Evolutionary conservation across 2,113 vertebrate genomes (phyloP).

Genomic region (Orycteropus afer): DNA sequence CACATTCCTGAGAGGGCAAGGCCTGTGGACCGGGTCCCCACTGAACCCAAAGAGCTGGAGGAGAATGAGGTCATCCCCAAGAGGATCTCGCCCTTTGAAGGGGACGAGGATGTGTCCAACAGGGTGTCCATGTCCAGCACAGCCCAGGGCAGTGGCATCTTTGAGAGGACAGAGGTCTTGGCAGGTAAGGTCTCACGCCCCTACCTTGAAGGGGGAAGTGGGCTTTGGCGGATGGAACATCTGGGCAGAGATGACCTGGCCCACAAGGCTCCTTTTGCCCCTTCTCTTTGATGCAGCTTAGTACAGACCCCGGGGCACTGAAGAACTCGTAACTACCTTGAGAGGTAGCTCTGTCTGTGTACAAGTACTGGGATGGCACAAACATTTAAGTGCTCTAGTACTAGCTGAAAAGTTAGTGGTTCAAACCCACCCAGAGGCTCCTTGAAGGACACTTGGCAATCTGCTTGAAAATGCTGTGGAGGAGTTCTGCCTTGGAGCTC

Average conservation of each 20-base stretch:
- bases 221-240: background rate
- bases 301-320: background rate
- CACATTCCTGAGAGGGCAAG: constrained; percentile 85
- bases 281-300: background rate
- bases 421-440: background rate
- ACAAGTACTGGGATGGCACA: too few species aligned
- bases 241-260: too few species aligned
- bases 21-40: constrained; percentile 68
- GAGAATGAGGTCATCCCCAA: constrained; percentile 88
- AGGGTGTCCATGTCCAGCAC: constrained; percentile 94
- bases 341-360: background rate
- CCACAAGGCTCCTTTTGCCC: background rate
- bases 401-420: background rate
- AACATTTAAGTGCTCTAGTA: background rate
- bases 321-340: background rate
- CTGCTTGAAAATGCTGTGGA: background rate
- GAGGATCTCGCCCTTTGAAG: background rate
- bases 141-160: constrained; percentile 88
- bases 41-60: constrained; percentile 75
- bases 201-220: rapidly evolving
- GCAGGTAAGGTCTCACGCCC: constrained; percentile 87
- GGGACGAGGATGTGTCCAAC: constrained; percentile 81
- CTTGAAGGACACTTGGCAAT: background rate
- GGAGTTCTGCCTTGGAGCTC: background rate
- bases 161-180: constrained; percentile 93